Percentiles rank a stretch among this genome's conserved stretches.
Evolutionary conservation across 2,888 invertebrate species (phyloP).

Genomic region (Koerneria pararmatus): DNA sequence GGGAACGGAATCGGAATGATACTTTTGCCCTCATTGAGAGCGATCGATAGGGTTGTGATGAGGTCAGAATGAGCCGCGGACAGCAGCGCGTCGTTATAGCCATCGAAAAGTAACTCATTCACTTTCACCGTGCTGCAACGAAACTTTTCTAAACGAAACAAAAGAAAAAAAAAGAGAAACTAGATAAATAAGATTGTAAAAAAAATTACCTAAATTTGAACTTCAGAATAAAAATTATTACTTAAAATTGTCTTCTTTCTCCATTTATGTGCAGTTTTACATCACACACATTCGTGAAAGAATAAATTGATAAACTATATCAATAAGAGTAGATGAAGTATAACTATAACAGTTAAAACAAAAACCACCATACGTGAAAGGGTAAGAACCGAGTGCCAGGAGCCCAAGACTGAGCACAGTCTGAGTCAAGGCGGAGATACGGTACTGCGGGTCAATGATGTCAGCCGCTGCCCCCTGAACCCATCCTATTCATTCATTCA

Average conservation of each 20-base stretch:
- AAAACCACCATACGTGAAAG: constrained; percentile 37
- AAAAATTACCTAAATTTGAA: too few relatives aligned
- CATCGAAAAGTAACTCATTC: constrained; percentile 49
- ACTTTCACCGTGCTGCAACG: constrained; percentile 39
- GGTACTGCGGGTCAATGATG: constrained; percentile 43
- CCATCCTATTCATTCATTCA: too few relatives aligned
- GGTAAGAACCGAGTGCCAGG: constrained; percentile 39
- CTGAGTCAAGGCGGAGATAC: constrained; percentile 29
- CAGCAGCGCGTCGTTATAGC: constrained; percentile 49
- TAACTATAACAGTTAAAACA: not conserved
- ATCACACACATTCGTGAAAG: too few relatives aligned
- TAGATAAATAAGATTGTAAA: too few relatives aligned
- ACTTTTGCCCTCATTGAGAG: constrained; percentile 31
- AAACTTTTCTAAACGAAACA: not conserved
- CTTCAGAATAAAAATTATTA: too few relatives aligned
- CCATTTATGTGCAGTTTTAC: too few relatives aligned
- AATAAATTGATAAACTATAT: too few relatives aligned
- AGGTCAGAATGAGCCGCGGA: constrained; percentile 40
- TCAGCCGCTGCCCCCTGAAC: constrained; percentile 44
- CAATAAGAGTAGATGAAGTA: not conserved
- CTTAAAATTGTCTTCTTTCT: too few relatives aligned
- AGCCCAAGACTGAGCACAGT: constrained; percentile 33
- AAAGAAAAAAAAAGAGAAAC: too few relatives aligned
- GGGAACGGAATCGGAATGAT: constrained; percentile 52
- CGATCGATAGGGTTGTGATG: constrained; percentile 28